These are phyloP conservation scores for Pharmacophagus antenor DNA, from an alignment of 2,888 invertebrate genomes.

Conservation along the genomic window DNA sequence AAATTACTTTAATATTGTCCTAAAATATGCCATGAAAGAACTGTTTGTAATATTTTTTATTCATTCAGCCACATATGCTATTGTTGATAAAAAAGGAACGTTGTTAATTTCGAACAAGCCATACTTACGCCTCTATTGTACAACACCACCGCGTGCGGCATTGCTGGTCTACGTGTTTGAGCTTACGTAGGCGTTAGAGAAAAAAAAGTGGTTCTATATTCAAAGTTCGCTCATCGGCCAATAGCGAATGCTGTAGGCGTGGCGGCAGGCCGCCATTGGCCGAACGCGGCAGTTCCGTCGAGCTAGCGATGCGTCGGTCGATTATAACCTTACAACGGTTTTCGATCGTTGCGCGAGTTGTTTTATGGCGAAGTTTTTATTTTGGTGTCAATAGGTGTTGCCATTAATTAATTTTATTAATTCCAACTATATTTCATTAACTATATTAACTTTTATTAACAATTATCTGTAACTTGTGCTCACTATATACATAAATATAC, in stretches of 20 bases:
- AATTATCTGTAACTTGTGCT: not conserved
- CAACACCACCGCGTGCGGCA: slow-evolving; percentile 11
- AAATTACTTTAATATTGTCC: too few species aligned
- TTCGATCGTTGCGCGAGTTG: slow-evolving; percentile 37
- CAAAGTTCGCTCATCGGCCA: slow-evolving; percentile 71
- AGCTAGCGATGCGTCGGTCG: slow-evolving; percentile 57
- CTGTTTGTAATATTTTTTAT: not conserved
- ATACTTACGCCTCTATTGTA: not conserved
- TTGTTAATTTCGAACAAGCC: not conserved
- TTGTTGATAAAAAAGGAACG: not conserved
- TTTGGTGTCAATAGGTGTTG: slow-evolving; percentile 28
- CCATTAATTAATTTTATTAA: slow-evolving; percentile 18
- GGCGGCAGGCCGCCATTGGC: slow-evolving; percentile 66
- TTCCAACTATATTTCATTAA: slow-evolving; percentile 3
- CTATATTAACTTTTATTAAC: slow-evolving; percentile 1
- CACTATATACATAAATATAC: not conserved
- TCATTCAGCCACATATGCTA: not conserved
- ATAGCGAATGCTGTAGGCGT: slow-evolving; percentile 73
- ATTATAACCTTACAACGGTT: slow-evolving; percentile 65
- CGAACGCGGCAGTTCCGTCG: slow-evolving; percentile 44
- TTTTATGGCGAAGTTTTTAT: slow-evolving; percentile 38
- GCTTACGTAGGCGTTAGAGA: slow-evolving; percentile 77
- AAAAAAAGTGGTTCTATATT: slow-evolving; percentile 77
- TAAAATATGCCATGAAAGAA: too few species aligned
- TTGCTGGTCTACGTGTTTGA: slow-evolving; percentile 40